phyloP scores from a whole-genome alignment of 30 jellyfish, hydroid and myxozoan genomes.

The Morbakka virulenta region DNA sequence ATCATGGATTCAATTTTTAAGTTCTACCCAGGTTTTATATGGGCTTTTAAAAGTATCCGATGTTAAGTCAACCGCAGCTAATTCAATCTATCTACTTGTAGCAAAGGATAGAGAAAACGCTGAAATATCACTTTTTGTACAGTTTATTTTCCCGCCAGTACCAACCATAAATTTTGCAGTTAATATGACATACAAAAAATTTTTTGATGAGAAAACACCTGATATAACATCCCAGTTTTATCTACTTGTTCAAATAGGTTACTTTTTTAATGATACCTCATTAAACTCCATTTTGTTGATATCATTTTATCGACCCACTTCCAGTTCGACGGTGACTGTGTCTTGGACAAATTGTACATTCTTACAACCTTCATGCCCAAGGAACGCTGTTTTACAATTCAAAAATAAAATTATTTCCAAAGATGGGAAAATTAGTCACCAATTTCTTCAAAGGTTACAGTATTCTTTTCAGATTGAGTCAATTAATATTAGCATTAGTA shows the following conservation, averaged over 20 bases:
- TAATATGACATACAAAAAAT: constrained; percentile 2
- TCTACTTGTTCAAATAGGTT: constrained; percentile 25
- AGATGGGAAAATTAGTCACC: not conserved
- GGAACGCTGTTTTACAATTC: not conserved
- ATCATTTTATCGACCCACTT: not conserved
- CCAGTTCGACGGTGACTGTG: not conserved
- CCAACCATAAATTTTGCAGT: not conserved
- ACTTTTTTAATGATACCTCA: constrained; percentile 19
- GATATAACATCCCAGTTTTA: constrained; percentile 48
- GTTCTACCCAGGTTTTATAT: constrained; percentile 43
- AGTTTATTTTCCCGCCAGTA: constrained; percentile 6
- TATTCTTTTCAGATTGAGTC: not conserved
- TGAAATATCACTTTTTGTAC: too few relatives aligned
- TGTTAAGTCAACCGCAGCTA: constrained; percentile 14
- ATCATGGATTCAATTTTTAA: constrained; percentile 85
- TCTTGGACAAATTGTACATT: not conserved
- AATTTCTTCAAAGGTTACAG: not conserved
- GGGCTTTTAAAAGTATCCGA: constrained; percentile 80
- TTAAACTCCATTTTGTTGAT: not conserved
- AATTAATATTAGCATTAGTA: not conserved
- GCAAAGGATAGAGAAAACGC: not conserved
- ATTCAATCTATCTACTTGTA: not conserved
- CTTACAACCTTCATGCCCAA: not conserved
- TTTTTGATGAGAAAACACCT: constrained; percentile 41
- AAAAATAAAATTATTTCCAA: not conserved